Evolutionary conservation across 2,888 invertebrate species (phyloP).

Genomic region (Xylocampa areola): DNA sequence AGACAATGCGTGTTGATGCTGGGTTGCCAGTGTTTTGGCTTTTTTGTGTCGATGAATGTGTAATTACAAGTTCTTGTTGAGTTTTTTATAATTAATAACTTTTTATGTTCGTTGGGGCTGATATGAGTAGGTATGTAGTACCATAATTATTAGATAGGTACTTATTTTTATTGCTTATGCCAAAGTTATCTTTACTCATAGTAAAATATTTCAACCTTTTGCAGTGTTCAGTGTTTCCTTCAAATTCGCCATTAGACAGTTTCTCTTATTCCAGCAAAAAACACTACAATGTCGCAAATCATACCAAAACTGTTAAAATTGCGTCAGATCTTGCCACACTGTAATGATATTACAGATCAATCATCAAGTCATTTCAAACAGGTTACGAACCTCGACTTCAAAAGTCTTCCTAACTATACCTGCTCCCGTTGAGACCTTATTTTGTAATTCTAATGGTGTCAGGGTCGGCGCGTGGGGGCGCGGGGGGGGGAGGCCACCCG

Average conservation of each 20-base stretch:
- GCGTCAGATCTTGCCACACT: too few relatives aligned
- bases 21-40: conserved; percentile 25
- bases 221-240: too few relatives aligned
- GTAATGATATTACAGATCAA: neutral
- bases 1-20: conserved; percentile 45
- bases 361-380: conserved; percentile 14
- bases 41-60: conserved; percentile 35
- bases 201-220: too few relatives aligned
- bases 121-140: neutral
- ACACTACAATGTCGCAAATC: too few relatives aligned
- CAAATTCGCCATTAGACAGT: too few relatives aligned
- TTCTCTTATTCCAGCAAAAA: too few relatives aligned
- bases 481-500: conserved; percentile 31
- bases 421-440: conserved; percentile 49
- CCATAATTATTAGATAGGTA: conserved; percentile 9
- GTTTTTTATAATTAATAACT: conserved; percentile 36
- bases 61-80: conserved; percentile 45
- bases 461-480: conserved; percentile 34
- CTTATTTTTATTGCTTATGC: too few relatives aligned
- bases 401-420: neutral
- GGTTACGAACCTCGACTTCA: conserved; percentile 13
- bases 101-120: conserved; percentile 28
- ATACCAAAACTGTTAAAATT: too few relatives aligned
- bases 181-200: too few relatives aligned
- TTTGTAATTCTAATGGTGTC: conserved; percentile 64